Conservation (phyloP, 2,888 invertebrate genomes). For the Sicus ferrugineus region DNA sequence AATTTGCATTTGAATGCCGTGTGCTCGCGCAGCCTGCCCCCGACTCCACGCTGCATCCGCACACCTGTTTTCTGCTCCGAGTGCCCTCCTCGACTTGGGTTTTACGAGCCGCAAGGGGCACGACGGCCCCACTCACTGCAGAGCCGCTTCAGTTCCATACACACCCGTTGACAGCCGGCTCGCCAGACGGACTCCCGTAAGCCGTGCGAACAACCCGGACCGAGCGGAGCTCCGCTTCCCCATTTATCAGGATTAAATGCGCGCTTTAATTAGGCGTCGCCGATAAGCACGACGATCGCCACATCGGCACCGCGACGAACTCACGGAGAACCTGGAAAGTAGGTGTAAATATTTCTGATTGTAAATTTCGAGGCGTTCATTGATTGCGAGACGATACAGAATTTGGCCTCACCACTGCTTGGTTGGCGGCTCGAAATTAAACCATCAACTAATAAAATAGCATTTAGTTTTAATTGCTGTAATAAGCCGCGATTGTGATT, state of each 20-base stretch:
- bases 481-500: constrained; percentile 8
- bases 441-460: constrained; percentile 21
- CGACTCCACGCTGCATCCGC: constrained; percentile 14
- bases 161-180: constrained; percentile 27
- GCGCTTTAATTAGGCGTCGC: constrained; percentile 15
- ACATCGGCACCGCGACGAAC: too few species aligned
- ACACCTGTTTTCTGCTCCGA: constrained; percentile 20
- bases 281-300: not conserved
- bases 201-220: constrained; percentile 3
- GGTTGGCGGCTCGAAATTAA: not conserved
- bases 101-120: not conserved
- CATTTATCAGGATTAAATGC: constrained; percentile 33
- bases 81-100: not conserved
- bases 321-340: not conserved
- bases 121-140: not conserved
- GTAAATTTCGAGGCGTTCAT: constrained; percentile 7
- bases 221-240: too few species aligned
- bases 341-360: constrained; percentile 34
- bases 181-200: not conserved
- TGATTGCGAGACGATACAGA: too few species aligned
- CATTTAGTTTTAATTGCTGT: constrained; percentile 2
- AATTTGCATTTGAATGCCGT: constrained; percentile 31
- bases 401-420: not conserved
- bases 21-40: not conserved
- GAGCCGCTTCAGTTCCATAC: constrained; percentile 14